Conservation (phyloP, 2,797 vertebrate species). For the Crocidura indochinensis region DNA sequence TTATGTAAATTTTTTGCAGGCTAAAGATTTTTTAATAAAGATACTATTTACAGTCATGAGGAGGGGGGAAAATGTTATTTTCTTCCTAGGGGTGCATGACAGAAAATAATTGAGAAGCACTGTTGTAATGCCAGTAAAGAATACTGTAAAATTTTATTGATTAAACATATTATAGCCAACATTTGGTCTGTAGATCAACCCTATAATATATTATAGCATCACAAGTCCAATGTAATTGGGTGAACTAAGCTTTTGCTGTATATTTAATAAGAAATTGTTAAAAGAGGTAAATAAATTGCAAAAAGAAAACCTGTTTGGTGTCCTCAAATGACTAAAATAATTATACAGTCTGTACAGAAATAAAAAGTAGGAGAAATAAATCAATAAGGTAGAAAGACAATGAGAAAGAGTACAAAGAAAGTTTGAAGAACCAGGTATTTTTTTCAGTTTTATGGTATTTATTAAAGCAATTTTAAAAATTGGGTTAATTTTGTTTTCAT, state of each 20-base stretch:
- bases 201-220: neutral
- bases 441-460: too few species aligned
- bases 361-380: neutral
- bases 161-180: too few species aligned
- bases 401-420: neutral
- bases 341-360: neutral
- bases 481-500: too few species aligned
- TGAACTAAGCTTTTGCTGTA: constrained; percentile 16
- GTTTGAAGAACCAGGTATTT: neutral
- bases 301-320: neutral
- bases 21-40: too few species aligned
- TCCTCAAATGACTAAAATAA: constrained; percentile 25
- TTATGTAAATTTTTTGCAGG: too few species aligned
- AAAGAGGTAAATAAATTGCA: neutral
- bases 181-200: neutral
- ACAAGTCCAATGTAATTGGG: neutral
- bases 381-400: neutral
- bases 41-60: too few species aligned
- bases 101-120: too few species aligned
- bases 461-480: too few species aligned
- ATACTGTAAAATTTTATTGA: too few species aligned
- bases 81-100: too few species aligned
- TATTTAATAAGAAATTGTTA: neutral
- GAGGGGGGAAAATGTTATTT: too few species aligned
- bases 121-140: too few species aligned